These are phyloP conservation scores for Elysia crispata DNA, from an alignment of 2,888 invertebrate genomes.

Conservation along the genomic window DNA sequence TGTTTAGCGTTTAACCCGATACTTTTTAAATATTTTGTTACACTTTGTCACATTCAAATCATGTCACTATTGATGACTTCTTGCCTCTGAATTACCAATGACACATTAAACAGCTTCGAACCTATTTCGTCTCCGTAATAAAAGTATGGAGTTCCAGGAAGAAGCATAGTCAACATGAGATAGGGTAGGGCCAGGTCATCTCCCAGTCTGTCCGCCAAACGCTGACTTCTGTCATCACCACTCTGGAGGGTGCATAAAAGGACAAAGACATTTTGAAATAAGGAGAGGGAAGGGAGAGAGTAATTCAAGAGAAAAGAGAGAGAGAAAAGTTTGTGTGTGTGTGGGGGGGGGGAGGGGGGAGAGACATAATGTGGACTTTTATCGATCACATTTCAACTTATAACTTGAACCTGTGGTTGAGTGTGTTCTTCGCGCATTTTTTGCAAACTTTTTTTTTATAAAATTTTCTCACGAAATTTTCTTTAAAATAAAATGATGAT, in stretches of 20 bases:
- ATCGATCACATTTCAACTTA: too few relatives aligned
- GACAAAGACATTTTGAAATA: not conserved
- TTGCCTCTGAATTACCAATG: not conserved
- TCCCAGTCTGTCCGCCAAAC: constrained; percentile 60
- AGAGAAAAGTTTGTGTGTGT: constrained; percentile 5
- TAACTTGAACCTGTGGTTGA: too few relatives aligned
- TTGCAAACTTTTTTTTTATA: too few relatives aligned
- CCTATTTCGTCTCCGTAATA: constrained; percentile 94
- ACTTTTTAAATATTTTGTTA: not conserved
- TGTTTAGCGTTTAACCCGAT: too few relatives aligned
- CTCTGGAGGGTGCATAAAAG: constrained; percentile 50
- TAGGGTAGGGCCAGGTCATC: constrained; percentile 79
- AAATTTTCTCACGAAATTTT: too few relatives aligned
- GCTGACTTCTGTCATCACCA: constrained; percentile 59
- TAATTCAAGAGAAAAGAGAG: constrained; percentile 6
- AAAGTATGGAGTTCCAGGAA: constrained; percentile 91
- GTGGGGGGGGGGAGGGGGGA: constrained; percentile 13
- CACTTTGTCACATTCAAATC: not conserved
- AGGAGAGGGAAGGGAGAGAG: constrained; percentile 22
- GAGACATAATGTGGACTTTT: too few relatives aligned
- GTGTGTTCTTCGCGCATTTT: too few relatives aligned
- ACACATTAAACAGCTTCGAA: constrained; percentile 78
- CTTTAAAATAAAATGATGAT: too few relatives aligned
- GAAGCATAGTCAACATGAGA: constrained; percentile 87
- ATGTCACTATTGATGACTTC: too few relatives aligned